Evolutionary conservation across 1,140 invertebrate genomes (phyloP).

Genomic region (Leptonema lineaticorne): DNA sequence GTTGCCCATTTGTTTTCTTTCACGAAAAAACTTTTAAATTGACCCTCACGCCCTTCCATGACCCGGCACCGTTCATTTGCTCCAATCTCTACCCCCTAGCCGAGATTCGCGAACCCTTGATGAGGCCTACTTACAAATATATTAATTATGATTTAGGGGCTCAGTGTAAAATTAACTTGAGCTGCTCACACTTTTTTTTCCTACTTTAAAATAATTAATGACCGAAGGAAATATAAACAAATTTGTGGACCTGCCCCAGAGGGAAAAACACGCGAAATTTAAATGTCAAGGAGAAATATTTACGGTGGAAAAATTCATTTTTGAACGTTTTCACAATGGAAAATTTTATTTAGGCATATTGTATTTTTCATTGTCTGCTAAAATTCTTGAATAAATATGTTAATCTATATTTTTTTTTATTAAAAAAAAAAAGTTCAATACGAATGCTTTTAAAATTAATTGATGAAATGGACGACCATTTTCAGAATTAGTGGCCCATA

Average conservation of each 20-base stretch:
- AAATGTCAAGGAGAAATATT: not conserved
- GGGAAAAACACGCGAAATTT: slow-evolving; percentile 6
- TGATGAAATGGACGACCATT: no score
- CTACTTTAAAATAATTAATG: slow-evolving; percentile 6
- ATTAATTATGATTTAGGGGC: slow-evolving; percentile 23
- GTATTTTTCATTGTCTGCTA: no score
- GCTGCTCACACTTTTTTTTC: slow-evolving; percentile 6
- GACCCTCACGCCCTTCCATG: slow-evolving; percentile 10
- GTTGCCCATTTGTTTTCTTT: slow-evolving; percentile 33
- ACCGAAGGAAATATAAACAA: not conserved
- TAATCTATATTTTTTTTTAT: no score
- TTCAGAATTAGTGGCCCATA: no score
- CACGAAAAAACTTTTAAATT: slow-evolving; percentile 31
- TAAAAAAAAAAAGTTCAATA: no score
- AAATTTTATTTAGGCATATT: no score
- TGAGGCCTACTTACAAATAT: slow-evolving; percentile 17
- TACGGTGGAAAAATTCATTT: not conserved
- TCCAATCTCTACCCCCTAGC: not conserved
- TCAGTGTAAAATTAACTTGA: slow-evolving; percentile 8
- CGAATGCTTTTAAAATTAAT: no score
- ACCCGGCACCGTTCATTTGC: not conserved
- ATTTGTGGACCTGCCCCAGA: not conserved
- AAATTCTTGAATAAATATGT: no score
- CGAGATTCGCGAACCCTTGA: slow-evolving; percentile 15
- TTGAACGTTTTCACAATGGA: no score